These are phyloP conservation scores for Sciurus vulgaris DNA, from an alignment of 2,797 vertebrate genomes.

Conservation along the genomic window DNA sequence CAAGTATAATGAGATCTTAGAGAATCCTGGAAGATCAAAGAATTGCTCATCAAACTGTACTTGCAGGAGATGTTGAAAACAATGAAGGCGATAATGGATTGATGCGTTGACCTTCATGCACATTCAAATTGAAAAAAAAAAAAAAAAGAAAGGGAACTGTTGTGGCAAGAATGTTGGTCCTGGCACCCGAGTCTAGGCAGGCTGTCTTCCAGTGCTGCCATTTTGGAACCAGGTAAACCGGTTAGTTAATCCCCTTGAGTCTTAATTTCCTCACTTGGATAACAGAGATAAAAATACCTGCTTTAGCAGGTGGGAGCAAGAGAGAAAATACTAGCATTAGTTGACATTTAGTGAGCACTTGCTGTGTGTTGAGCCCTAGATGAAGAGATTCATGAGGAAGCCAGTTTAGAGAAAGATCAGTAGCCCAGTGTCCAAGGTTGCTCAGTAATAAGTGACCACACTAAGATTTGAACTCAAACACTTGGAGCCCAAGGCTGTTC, in stretches of 20 bases:
- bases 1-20: background rate
- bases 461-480: constrained; percentile 67
- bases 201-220: background rate
- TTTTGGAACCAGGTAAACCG: background rate
- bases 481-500: constrained; percentile 25
- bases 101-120: background rate
- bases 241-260: background rate
- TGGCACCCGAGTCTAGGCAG: background rate
- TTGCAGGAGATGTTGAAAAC: constrained; percentile 36
- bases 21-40: constrained; percentile 46
- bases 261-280: background rate
- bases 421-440: background rate
- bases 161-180: background rate
- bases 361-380: background rate
- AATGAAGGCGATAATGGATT: background rate
- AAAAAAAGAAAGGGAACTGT: background rate
- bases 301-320: background rate
- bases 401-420: constrained; percentile 31
- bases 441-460: background rate
- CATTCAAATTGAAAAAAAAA: background rate
- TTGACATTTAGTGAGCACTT: background rate
- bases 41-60: background rate
- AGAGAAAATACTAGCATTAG: background rate
- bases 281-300: background rate
- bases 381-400: constrained; percentile 16